Evolutionary conservation across 2,888 invertebrate genomes (phyloP), one percentile per base, ranked within the genome.

Genomic region (Cinara cedri): DNA sequence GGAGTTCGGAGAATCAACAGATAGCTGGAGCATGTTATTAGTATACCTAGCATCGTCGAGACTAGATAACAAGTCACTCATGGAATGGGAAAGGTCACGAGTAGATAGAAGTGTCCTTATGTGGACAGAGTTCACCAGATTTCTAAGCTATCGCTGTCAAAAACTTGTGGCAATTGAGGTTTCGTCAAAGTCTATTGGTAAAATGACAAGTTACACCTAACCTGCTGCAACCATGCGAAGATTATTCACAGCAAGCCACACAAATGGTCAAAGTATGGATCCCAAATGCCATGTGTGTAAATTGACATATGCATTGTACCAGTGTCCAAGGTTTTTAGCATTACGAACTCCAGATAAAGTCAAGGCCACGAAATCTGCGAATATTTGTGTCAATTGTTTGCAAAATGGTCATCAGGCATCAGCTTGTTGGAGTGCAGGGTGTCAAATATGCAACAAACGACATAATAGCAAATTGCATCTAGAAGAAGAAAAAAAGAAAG

Each of bases 381-480:
- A 62, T 62, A n/a, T 62, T 34, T 62, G 62, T 42, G 1, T 62
- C 8, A 62, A 62, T 11, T 62, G 62, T 62, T 62, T 62, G n/a
- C 34, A 42, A 9, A 42, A n/a, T n/a, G 62, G 62, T 62, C 34
- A 62, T 42, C 24, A 42, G 11, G 62, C 62, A 62, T 62, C 62
- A 1, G 3, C 62, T n/a, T 62, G 42, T 24, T 42, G 62, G 9
- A 62, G 62, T 42, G 6, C 62, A 21, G 62, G 62, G 8, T 62
- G 62, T 42, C 62, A 62, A 34, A 62, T 1, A 16, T 62, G 62
- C 42, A 62, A 62, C 3, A 62, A 62, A 11, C 62, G 62, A 42
- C 62, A 62, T 42, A 62, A 62, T n/a, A 62, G 62, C n/a, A 62
- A 62, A 24, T 62, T 62, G 13, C 34, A 62, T 10, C n/a, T 62